A percentile compares a stretch with the other conserved stretches of the same genome.
phyloP scores from a whole-genome alignment of 2,888 invertebrate species.

The Cephalotes varians region DNA sequence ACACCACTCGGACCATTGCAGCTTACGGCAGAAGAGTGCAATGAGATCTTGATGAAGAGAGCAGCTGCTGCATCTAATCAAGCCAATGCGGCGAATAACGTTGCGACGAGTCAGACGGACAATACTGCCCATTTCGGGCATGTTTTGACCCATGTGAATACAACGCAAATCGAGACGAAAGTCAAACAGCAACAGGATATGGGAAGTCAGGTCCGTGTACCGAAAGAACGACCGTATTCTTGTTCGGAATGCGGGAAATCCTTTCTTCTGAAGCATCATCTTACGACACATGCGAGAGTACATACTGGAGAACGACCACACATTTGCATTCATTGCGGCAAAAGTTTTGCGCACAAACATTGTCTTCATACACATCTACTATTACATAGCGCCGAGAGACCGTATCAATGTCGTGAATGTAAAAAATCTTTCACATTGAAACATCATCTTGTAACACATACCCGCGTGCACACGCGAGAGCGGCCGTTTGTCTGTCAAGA shows the following conservation, averaged over 20 bases:
- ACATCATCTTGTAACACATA: constrained; percentile 93
- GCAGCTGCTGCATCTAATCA: constrained; percentile 89
- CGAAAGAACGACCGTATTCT: constrained; percentile 92
- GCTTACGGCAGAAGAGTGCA: constrained; percentile 92
- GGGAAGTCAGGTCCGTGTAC: constrained; percentile 86
- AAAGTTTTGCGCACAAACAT: constrained; percentile 93
- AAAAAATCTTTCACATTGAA: constrained; percentile 95
- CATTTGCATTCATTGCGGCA: constrained; percentile 92
- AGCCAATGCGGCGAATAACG: constrained; percentile 80
- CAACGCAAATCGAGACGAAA: constrained; percentile 87
- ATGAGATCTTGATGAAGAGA: constrained; percentile 92
- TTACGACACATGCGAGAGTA: constrained; percentile 93
- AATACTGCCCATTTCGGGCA: constrained; percentile 83
- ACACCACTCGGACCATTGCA: constrained; percentile 91
- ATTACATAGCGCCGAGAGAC: constrained; percentile 93
- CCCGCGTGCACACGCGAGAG: constrained; percentile 92
- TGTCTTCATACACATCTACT: constrained; percentile 94
- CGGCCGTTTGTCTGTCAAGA: constrained; percentile 94
- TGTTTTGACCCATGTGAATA: constrained; percentile 84
- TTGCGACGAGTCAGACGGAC: constrained; percentile 82
- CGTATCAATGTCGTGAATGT: constrained; percentile 94
- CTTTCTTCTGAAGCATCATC: constrained; percentile 93
- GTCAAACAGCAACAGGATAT: constrained; percentile 88
- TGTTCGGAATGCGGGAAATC: constrained; percentile 94
- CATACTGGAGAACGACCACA: constrained; percentile 94